Conservation (phyloP, 37 sponge, comb jelly and placozoan species). For the Geodia barretti region DNA sequence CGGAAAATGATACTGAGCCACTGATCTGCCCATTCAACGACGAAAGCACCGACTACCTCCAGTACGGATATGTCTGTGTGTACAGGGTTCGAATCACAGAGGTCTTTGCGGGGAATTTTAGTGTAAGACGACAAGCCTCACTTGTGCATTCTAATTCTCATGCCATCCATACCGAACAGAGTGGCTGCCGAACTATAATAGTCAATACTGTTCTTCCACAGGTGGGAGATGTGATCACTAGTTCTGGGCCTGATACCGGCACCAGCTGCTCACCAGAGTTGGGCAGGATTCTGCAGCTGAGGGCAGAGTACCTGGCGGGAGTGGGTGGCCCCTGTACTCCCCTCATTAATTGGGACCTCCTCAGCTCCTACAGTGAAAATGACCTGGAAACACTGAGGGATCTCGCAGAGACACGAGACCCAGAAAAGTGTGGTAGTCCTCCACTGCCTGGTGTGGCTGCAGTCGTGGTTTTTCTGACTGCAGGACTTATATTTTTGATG, state of each 20-base stretch:
- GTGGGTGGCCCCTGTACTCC: not conserved
- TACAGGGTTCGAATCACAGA: not conserved
- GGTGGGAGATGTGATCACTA: constrained; percentile 3
- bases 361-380: not conserved
- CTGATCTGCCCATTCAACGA: not conserved
- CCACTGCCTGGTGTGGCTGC: too few relatives aligned
- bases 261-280: not conserved
- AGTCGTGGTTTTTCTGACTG: too few relatives aligned
- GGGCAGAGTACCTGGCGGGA: not conserved
- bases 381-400: not conserved
- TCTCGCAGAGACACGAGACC: too few relatives aligned
- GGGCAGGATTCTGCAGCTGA: not conserved
- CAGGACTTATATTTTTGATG: too few relatives aligned
- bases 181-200: not conserved
- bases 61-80: not conserved
- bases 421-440: too few relatives aligned
- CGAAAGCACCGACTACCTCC: not conserved
- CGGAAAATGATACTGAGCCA: too few relatives aligned
- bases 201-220: not conserved
- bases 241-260: not conserved
- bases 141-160: too few relatives aligned
- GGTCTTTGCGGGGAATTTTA: not conserved
- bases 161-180: too few relatives aligned
- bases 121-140: too few relatives aligned
- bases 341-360: not conserved